Evolutionary conservation across 2,888 invertebrate genomes (phyloP).

Genomic region (Dusona sp.): DNA sequence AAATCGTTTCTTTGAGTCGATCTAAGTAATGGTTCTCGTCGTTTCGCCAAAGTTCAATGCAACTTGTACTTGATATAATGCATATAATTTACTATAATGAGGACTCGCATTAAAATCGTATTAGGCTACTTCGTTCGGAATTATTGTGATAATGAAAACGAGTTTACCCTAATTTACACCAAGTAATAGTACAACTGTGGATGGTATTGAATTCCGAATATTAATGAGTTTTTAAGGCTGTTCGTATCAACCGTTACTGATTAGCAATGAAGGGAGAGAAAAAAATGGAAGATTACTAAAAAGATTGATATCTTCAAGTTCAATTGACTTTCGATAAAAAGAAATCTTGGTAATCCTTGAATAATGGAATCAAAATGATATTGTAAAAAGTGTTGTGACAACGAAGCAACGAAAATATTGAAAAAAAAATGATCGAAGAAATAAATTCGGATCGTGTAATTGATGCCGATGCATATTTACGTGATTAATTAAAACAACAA

Average conservation of each 20-base stretch:
- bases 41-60: not conserved
- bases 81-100: not conserved
- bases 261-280: not conserved
- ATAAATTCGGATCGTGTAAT: not conserved
- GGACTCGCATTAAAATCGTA: constrained; percentile 5
- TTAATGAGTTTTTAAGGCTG: not conserved
- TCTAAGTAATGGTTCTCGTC: not conserved
- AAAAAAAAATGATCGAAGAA: not conserved
- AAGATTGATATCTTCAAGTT: not conserved
- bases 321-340: not conserved
- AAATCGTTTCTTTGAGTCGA: not conserved
- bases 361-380: not conserved
- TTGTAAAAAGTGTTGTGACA: not conserved
- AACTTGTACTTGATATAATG: not conserved
- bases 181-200: not conserved
- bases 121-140: not conserved
- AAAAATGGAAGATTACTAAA: not conserved
- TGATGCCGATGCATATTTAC: not conserved
- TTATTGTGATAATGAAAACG: not conserved
- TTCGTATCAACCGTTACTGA: not conserved
- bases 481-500: not conserved
- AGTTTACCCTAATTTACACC: not conserved
- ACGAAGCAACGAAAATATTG: not conserved
- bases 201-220: not conserved
- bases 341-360: not conserved